phyloP scores from a whole-genome alignment of 2,113 vertebrate genomes.

The Alouatta palliata region DNA sequence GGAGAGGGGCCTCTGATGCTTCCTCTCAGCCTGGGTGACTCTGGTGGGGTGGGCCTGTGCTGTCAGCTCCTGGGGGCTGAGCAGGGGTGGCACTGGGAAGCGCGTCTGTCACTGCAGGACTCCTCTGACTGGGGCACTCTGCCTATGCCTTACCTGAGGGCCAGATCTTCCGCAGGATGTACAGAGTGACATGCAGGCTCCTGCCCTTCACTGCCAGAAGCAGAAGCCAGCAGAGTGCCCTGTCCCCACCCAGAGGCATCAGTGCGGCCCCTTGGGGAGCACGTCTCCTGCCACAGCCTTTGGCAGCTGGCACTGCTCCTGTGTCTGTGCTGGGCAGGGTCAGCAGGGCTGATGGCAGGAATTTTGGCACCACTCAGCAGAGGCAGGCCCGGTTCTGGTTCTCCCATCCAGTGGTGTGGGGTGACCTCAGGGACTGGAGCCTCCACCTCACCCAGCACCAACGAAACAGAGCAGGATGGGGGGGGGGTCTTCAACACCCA shows the following conservation, averaged over 20 bases:
- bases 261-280: not conserved
- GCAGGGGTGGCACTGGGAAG: too few species aligned
- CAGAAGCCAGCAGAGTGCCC: too few species aligned
- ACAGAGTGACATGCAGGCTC: not conserved
- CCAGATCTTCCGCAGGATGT: not conserved
- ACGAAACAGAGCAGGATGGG: not conserved
- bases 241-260: accelerated
- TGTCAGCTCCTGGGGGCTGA: too few species aligned
- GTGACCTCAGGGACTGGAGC: not conserved
- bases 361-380: accelerated
- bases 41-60: not conserved
- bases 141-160: not conserved
- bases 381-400: not conserved
- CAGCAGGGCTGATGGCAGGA: too few species aligned
- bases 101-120: not conserved
- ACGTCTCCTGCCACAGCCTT: accelerated
- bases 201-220: not conserved
- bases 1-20: not conserved
- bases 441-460: accelerated
- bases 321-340: accelerated
- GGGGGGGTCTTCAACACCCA: not conserved
- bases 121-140: accelerated
- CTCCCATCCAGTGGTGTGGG: not conserved
- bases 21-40: not conserved
- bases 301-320: too few species aligned